These are phyloP conservation scores for Pseudoatta argentina DNA, from an alignment of 1,140 invertebrate genomes.

Conservation along the genomic window DNA sequence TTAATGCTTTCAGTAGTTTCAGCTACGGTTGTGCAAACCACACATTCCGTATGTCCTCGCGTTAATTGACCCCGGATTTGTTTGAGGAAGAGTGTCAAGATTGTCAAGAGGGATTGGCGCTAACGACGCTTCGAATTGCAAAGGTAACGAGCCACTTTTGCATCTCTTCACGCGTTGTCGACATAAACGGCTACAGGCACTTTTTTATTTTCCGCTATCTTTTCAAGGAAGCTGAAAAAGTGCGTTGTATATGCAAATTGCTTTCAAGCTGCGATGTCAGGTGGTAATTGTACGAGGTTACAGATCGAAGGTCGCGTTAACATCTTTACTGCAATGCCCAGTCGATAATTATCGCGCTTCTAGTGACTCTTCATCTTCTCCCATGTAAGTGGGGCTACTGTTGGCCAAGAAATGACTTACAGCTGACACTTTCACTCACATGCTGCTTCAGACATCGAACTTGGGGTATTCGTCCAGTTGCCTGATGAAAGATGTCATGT, in stretches of 20 bases:
- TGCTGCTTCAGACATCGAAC: constrained; percentile 55
- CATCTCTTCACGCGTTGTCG: constrained; percentile 62
- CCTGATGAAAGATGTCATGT: constrained; percentile 65
- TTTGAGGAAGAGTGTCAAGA: constrained; percentile 65
- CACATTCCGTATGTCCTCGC: constrained; percentile 19
- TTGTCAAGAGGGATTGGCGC: constrained; percentile 65
- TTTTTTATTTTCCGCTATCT: constrained; percentile 59
- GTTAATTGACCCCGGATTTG: constrained; percentile 65
- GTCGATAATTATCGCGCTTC: constrained; percentile 69
- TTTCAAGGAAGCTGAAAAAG: constrained; percentile 63
- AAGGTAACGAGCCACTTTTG: constrained; percentile 74
- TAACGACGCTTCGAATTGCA: constrained; percentile 69
- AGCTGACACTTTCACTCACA: constrained; percentile 72
- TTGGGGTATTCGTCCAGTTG: constrained; percentile 56
- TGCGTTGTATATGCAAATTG: constrained; percentile 68
- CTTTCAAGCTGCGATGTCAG: constrained; percentile 70
- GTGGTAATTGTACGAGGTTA: constrained; percentile 72
- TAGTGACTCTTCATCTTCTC: constrained; percentile 58
- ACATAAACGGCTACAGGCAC: constrained; percentile 58
- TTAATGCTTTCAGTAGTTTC: background rate
- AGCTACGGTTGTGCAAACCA: background rate
- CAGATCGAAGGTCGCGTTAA: constrained; percentile 71
- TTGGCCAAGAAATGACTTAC: constrained; percentile 62
- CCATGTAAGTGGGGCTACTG: constrained; percentile 61
- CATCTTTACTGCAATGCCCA: constrained; percentile 58